phyloP scores from a whole-genome alignment of 2,113 vertebrate genomes.

The Nothocercus nigrocapillus region DNA sequence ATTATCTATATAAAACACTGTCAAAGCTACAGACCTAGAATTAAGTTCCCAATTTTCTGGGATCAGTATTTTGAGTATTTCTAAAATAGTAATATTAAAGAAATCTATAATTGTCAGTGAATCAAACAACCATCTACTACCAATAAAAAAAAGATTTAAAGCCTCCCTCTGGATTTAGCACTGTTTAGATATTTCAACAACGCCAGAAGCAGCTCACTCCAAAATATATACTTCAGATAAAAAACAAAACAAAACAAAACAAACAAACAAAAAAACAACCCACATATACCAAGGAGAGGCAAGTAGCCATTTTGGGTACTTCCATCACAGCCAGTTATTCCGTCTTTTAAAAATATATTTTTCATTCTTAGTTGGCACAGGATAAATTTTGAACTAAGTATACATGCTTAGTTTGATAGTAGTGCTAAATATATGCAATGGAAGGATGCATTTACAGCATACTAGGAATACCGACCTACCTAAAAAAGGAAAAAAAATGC shows the following conservation, averaged over 20 bases:
- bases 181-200: background rate
- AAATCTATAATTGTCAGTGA: background rate
- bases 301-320: background rate
- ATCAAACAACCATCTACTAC: background rate
- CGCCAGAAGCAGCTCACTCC: no score
- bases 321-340: background rate
- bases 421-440: background rate
- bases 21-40: background rate
- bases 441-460: background rate
- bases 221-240: no score
- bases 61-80: background rate
- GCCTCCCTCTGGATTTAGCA: background rate
- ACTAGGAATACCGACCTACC: no score
- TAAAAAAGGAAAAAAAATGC: background rate
- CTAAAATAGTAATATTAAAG: background rate
- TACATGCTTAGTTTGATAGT: background rate
- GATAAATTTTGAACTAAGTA: background rate
- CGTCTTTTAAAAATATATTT: background rate
- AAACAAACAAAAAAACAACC: no score
- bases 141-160: background rate
- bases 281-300: rapidly evolving
- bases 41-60: background rate
- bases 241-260: background rate
- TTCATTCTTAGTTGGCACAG: background rate
- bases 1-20: background rate